phyloP scores from a whole-genome alignment of 37 sponge, comb jelly and placozoan species.

The Petrosia ficiformis region DNA sequence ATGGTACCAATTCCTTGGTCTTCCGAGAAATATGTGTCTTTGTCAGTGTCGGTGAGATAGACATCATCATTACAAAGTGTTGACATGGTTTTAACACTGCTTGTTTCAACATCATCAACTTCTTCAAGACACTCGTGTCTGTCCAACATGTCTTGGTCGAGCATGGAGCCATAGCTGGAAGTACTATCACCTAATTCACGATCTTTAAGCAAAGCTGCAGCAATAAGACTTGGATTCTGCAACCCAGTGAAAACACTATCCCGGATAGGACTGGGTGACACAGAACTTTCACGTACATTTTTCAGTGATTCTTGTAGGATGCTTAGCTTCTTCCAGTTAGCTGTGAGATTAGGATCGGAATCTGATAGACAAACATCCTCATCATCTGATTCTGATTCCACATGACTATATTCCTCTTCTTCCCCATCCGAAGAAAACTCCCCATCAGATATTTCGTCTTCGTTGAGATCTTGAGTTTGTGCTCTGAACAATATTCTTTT shows the following conservation, averaged over 20 bases:
- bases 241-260: constrained; percentile 40
- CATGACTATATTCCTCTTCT: constrained; percentile 64
- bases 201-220: not conserved
- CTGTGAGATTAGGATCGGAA: constrained; percentile 4
- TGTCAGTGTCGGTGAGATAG: constrained; percentile 20
- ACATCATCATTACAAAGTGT: not conserved
- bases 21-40: constrained; percentile 24
- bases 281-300: not conserved
- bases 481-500: constrained; percentile 71
- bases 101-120: not conserved
- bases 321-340: not conserved
- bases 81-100: not conserved
- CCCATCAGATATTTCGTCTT: constrained; percentile 10
- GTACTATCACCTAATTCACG: constrained; percentile 29
- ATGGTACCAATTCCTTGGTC: constrained; percentile 82
- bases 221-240: not conserved
- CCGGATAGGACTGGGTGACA: not conserved
- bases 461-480: constrained; percentile 12
- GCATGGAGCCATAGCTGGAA: constrained; percentile 42
- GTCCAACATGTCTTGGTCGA: constrained; percentile 1
- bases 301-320: constrained; percentile 35
- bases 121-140: not conserved
- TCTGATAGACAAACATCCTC: constrained; percentile 16
- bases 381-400: constrained; percentile 71
- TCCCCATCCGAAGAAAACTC: constrained; percentile 60